Base-by-base conservation (phyloP, 2,888 invertebrate species). In the Ditylenchus weischeri region DNA sequence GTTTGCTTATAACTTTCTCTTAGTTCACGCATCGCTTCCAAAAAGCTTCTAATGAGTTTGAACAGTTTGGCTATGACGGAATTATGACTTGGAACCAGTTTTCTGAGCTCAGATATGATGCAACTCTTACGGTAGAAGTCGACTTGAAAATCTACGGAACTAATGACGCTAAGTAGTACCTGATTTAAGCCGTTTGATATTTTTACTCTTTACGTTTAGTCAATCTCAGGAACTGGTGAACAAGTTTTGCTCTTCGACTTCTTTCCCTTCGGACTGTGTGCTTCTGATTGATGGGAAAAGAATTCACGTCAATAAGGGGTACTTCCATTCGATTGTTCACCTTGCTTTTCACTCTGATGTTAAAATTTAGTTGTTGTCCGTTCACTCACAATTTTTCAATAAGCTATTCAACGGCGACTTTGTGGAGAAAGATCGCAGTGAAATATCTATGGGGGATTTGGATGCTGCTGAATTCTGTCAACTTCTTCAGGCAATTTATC, bases 401-500 rank as follows among this genome's bases (percentile, higher is more conserved):
- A 58, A 6, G 29, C 19, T 58, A 23, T 58, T 58, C 35, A 35
- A 35, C 19, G 59, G 59, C 7, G 59, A 58, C 10, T 58, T 58
- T 58, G 59, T 23, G 7, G 59, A 58, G 29, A 29, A 35, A 58
- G 19, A 58, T 35, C 10, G 10, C 8, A 29, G 19, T 29, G 59
- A 58, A 58, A 58, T 58, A n/a, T 8, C 19, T 19, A n/a, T 58
- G 23, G 38, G 19, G 19, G 59, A 58, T n/a, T 8, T 58, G 7
- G 19, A 35, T 29, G 21, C 19, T 29, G 35, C 7, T 7, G 59
- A 58, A 15, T 23, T 58, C 19, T 29, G 19, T 29, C 21, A 58
- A 58, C 38, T 58, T n/a, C 59, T 58, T 58, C 59, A 58, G 35
- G 38, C 35, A 7, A 36, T 58, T 58, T 58, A 58, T 35, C 59